These are phyloP conservation scores for Morpho helenor DNA, from an alignment of 2,888 invertebrate species.

Conservation along the genomic window DNA sequence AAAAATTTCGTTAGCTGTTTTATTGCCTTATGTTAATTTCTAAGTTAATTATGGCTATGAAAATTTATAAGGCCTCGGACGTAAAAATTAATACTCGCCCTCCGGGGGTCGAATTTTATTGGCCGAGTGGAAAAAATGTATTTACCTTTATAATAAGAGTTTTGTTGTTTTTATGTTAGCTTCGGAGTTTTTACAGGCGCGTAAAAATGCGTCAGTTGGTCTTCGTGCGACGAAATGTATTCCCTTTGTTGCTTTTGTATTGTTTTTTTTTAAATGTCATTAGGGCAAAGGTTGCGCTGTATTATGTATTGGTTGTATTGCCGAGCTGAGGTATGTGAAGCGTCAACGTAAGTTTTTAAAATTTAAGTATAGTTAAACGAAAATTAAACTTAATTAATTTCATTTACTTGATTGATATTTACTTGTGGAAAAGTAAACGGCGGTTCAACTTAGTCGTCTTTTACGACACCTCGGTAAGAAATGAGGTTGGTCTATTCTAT, in stretches of 20 bases:
- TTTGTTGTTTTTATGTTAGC: conserved; percentile 62
- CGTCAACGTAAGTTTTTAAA: too few relatives aligned
- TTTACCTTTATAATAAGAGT: conserved; percentile 39
- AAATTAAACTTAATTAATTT: too few relatives aligned
- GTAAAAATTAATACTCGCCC: conserved; percentile 67
- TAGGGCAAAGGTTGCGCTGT: conserved; percentile 54
- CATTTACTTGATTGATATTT: too few relatives aligned
- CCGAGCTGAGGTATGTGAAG: conserved; percentile 18
- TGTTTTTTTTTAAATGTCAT: conserved; percentile 54
- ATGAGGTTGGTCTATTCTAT: too few relatives aligned
- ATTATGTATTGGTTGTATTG: conserved; percentile 27
- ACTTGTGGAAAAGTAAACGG: too few relatives aligned
- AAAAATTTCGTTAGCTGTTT: conserved; percentile 75
- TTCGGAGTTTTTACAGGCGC: conserved; percentile 55
- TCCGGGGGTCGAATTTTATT: conserved; percentile 64
- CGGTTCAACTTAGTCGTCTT: too few relatives aligned
- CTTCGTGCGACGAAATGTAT: conserved; percentile 60
- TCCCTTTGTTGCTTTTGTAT: conserved; percentile 62
- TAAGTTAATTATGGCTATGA: conserved; percentile 77
- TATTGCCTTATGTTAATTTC: conserved; percentile 77
- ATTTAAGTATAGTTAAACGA: too few relatives aligned
- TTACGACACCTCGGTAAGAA: too few relatives aligned
- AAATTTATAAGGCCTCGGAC: conserved; percentile 66
- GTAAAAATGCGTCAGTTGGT: conserved; percentile 65
- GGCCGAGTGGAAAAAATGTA: conserved; percentile 44